Percentiles rank a stretch among this genome's conserved stretches.
Evolutionary conservation across 2,113 vertebrate genomes (phyloP).

Genomic region (Amblyopsis rosae): DNA sequence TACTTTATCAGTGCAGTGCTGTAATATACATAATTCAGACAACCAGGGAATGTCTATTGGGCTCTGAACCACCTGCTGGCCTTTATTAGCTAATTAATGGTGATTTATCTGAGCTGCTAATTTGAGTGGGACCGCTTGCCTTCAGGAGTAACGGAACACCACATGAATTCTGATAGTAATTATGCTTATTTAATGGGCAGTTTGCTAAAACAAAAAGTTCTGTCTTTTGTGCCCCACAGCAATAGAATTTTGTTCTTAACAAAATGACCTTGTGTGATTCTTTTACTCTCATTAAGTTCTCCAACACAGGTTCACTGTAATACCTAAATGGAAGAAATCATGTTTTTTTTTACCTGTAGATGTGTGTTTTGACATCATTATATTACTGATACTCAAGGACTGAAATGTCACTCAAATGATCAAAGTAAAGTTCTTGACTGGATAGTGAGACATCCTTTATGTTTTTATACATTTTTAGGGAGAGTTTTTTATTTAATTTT

Average conservation of each 20-base stretch:
- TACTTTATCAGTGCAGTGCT: constrained; percentile 80
- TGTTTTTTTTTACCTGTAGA: constrained; percentile 56
- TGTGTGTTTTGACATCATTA: constrained; percentile 50
- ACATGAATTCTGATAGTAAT: constrained; percentile 91
- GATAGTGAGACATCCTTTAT: too few species aligned
- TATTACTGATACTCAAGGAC: constrained; percentile 46
- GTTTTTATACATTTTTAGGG: too few species aligned
- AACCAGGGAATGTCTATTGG: constrained; percentile 89
- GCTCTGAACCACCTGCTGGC: constrained; percentile 93
- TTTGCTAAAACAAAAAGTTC: constrained; percentile 84
- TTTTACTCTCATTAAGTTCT: constrained; percentile 61
- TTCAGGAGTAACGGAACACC: constrained; percentile 86
- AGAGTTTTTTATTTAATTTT: too few species aligned
- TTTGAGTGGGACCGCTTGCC: constrained; percentile 88
- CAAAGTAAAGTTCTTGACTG: neutral
- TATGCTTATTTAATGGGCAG: constrained; percentile 88
- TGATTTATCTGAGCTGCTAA: constrained; percentile 95
- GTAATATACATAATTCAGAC: constrained; percentile 95
- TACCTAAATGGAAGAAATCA: constrained; percentile 46
- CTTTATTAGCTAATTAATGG: constrained; percentile 99
- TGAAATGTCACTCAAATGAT: constrained; percentile 12
- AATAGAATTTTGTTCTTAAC: constrained; percentile 70
- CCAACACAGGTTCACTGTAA: constrained; percentile 60
- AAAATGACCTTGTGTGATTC: constrained; percentile 70
- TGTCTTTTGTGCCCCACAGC: constrained; percentile 77